Percentiles rank a stretch among this genome's conserved stretches.
Conservation (phyloP, 2,797 vertebrate species). For the Eospalax fontanierii region DNA sequence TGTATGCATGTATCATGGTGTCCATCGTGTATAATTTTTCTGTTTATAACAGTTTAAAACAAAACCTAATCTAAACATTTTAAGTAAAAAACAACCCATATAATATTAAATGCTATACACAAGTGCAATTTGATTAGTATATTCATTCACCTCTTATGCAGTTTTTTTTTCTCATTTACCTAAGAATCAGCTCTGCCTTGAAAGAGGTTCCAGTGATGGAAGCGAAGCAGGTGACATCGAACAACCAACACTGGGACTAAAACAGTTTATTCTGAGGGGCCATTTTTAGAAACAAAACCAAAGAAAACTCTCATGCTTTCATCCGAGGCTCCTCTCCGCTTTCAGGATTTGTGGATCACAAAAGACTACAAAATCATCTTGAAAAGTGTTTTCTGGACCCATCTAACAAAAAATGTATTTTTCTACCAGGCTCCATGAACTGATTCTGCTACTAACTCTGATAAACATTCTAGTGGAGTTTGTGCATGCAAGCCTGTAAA, state of each 20-base stretch:
- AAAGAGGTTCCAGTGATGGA: background rate
- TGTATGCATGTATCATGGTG: no score
- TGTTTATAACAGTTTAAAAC: background rate
- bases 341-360: background rate
- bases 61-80: background rate
- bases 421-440: background rate
- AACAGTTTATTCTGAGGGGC: background rate
- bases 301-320: background rate
- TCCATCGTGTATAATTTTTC: no score
- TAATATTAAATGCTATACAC: background rate
- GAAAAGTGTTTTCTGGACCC: background rate
- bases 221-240: background rate
- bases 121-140: background rate
- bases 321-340: background rate
- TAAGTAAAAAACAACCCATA: background rate
- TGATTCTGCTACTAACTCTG: background rate
- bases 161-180: background rate
- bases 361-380: background rate
- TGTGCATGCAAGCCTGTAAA: background rate
- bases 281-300: background rate
- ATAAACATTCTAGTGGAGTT: background rate
- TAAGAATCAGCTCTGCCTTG: background rate
- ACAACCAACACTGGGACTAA: background rate
- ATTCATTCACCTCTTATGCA: background rate
- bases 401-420: background rate